phyloP scores from a whole-genome alignment of 2,113 vertebrate species.

The Brachionichthys hirsutus region DNA sequence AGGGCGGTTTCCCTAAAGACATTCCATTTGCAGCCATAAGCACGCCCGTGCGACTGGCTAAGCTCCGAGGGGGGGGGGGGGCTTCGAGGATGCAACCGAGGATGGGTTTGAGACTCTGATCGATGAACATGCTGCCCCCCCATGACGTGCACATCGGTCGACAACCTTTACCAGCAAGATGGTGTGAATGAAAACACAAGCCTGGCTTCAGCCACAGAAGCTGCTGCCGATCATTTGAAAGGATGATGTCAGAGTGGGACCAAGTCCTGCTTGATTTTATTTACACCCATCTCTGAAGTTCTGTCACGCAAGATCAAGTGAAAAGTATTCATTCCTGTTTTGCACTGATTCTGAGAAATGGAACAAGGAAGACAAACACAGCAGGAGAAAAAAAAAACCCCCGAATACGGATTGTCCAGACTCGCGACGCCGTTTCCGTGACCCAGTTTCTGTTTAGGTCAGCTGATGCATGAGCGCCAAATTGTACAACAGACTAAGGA shows the following conservation, averaged over 20 bases:
- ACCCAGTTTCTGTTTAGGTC: conserved; percentile 66
- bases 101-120: too few relatives aligned
- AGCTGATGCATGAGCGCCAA: conserved; percentile 58
- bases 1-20: too few relatives aligned
- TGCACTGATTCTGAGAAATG: not conserved
- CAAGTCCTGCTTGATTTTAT: not conserved
- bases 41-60: too few relatives aligned
- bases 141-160: too few relatives aligned
- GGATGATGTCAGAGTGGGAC: conserved; percentile 11
- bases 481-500: conserved; percentile 53
- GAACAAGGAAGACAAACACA: not conserved
- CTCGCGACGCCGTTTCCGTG: conserved; percentile 26
- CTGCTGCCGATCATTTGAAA: conserved; percentile 16
- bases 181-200: conserved; percentile 29
- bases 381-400: conserved; percentile 4
- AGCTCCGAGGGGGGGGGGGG: too few relatives aligned
- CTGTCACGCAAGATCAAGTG: conserved; percentile 5
- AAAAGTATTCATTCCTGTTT: not conserved
- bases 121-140: too few relatives aligned
- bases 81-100: too few relatives aligned
- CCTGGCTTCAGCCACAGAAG: conserved; percentile 4
- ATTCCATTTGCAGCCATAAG: too few relatives aligned
- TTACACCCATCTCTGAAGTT: conserved; percentile 19
- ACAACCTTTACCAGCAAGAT: conserved; percentile 11
- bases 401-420: conserved; percentile 10